Base-by-base conservation (phyloP, 2,888 invertebrate species). In the Ochropacha duplaris region DNA sequence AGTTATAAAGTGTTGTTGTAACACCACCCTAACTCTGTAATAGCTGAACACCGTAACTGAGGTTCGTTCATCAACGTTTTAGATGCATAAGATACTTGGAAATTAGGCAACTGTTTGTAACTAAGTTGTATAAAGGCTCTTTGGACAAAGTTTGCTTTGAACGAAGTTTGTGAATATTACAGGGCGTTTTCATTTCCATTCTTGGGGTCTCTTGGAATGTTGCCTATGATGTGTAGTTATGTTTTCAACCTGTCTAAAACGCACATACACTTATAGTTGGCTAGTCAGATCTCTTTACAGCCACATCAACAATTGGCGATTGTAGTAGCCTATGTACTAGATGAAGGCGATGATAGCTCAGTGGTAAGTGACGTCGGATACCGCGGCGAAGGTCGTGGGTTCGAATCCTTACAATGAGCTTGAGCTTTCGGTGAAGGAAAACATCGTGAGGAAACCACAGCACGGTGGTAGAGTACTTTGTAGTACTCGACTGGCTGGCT, bases 51-150 rank as follows among this genome's bases (percentile, higher is more conserved):
- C 54, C 54, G 44, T 51, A 54, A 58, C 58, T 4, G 9, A 28
- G 28, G 16, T 54, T 57, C 24, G 52, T 61, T 54, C 58, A 57
- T 66, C 68, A 61, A 57, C 56, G 52, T 59, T 65, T 64, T 59
- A 62, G 66, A 66, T 66, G 61, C 64, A 62, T 56, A 52, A 67
- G 67, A 62, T 66, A 64, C 61, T 61, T 54, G 59, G 57, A 68
- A 73, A 73, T 73, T 75, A 73, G 71, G 68, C 65, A 69, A 73
- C 68, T 68, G 71, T 36, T 68, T 68, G 65, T 64, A 64, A 66
- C 71, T 64, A 66, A 71, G 70, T 74, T 72, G 36, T 36, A n/a
- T 36, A n/a, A 36, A 64, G 58, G 56, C 65, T 62, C 68, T 69
- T 68, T 58, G 62, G 60, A 55, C 51, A 31, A 61, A 72, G 62